Evolutionary conservation across 2,888 invertebrate species (phyloP).

Genomic region (Trachelus troglodyta): DNA sequence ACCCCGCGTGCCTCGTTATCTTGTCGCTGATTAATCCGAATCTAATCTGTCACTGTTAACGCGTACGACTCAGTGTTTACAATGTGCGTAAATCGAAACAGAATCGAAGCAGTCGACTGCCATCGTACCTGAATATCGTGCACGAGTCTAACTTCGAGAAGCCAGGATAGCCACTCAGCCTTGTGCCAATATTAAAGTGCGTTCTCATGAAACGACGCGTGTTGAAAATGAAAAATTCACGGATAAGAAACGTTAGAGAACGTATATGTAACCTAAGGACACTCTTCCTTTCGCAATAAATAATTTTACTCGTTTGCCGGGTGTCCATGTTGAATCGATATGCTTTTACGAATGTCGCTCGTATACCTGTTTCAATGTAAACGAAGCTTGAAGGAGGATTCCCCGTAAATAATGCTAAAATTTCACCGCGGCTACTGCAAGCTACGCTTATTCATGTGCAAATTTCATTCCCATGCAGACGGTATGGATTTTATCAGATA

Average conservation of each 20-base stretch:
- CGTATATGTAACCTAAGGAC: background rate
- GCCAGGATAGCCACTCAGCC: background rate
- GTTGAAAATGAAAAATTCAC: background rate
- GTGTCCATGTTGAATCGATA: background rate
- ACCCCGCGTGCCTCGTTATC: background rate
- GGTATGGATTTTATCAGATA: background rate
- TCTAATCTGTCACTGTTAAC: background rate
- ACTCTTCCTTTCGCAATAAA: background rate
- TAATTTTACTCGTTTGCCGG: background rate
- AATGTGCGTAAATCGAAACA: background rate
- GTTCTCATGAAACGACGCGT: constrained; percentile 10
- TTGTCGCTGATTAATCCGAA: background rate
- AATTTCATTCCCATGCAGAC: background rate
- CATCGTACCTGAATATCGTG: background rate
- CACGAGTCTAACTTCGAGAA: background rate
- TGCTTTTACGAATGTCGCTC: constrained; percentile 12
- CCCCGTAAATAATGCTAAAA: background rate
- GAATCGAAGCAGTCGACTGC: background rate
- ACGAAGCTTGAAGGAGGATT: background rate
- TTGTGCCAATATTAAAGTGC: constrained; percentile 1
- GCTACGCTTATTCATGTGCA: background rate
- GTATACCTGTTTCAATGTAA: background rate
- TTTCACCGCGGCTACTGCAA: background rate
- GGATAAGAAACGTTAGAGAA: constrained; percentile 3
- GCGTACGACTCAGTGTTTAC: background rate